Base-by-base conservation (phyloP, 2,797 vertebrate species). In the Sebastes aleutianus region DNA sequence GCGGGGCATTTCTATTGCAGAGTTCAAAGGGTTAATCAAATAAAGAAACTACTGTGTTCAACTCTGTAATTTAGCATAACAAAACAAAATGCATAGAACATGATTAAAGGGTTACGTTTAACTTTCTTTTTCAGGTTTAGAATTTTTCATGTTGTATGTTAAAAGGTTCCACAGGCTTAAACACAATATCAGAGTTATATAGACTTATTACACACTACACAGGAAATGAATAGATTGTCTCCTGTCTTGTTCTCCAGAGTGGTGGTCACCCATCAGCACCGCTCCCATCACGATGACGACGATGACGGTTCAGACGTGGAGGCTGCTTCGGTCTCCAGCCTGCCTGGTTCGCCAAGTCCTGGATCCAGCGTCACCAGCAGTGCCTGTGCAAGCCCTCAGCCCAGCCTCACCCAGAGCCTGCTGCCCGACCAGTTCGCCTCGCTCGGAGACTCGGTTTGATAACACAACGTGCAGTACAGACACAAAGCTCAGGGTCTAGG, bases 291-390 rank as follows among this genome's bases (percentile, higher is more conserved):
- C 0, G 78, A 78, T 0, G 79, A 83, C 3, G 68, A 86, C 0
- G 90, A 88, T 0, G 83, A 76, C 5, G 54, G 63, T 11, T 91
- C 87, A 6, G 93, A 95, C 54, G 29, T 58, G 8, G 94, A 95
- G 18, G 72, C 76, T 0, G 83, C 81, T 8, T 93, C 91, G 0
- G 70, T 91, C 66, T 86, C 85, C 65, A 92, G 89, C 39, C 70
- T 84, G 47, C 82, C 88, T 1, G 78, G 34, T 18, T 91, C 91
- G 2, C 79, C 84, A 1, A 90, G 91, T 83, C 84, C 91, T 1
- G 90, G 79, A 5, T 91, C 90, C 1, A 95, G 91, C 11, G 73
- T 73, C 14, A 6, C 57, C 85, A 90, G 87, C 88, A 93, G 90
- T 36, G 75, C 85, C 85, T 80, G 83, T 31, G 27, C 50, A 1